Evolutionary conservation across 2,888 invertebrate genomes (phyloP).

Genomic region (Arctia plantaginis): DNA sequence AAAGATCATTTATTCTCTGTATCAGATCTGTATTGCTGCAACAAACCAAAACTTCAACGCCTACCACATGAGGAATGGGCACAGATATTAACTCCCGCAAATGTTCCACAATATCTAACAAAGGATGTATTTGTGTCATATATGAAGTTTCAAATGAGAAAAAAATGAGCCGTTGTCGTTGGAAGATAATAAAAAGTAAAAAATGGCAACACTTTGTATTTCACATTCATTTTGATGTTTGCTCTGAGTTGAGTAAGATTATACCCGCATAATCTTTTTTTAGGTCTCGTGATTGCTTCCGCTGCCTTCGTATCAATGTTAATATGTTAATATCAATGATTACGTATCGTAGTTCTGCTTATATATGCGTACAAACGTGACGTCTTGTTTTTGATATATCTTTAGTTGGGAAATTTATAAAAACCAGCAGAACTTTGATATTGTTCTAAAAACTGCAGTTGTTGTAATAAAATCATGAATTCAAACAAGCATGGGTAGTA

Average conservation of each 20-base stretch:
- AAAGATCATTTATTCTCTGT: constrained; percentile 18
- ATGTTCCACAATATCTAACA: constrained; percentile 25
- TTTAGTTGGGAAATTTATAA: too few species aligned
- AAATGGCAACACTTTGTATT: constrained; percentile 15
- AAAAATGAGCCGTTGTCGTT: constrained; percentile 27
- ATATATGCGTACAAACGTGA: neutral
- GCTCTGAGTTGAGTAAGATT: neutral
- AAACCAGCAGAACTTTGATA: too few species aligned
- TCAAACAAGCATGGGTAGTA: too few species aligned
- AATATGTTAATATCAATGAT: neutral
- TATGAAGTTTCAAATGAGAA: constrained; percentile 44
- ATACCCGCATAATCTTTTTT: too few species aligned
- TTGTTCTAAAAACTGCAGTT: too few species aligned
- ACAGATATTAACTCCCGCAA: constrained; percentile 45
- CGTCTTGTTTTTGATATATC: neutral
- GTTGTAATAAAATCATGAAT: too few species aligned
- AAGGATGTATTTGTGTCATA: constrained; percentile 30
- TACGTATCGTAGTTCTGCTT: neutral
- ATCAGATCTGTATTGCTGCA: constrained; percentile 19
- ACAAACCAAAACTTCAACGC: constrained; percentile 18
- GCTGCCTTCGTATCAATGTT: neutral
- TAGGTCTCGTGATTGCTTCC: neutral
- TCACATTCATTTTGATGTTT: neutral
- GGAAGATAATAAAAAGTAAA: neutral
- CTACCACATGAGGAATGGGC: constrained; percentile 26